These are phyloP conservation scores for Molothrus ater DNA, from an alignment of 2,797 vertebrate species.

Conservation along the genomic window DNA sequence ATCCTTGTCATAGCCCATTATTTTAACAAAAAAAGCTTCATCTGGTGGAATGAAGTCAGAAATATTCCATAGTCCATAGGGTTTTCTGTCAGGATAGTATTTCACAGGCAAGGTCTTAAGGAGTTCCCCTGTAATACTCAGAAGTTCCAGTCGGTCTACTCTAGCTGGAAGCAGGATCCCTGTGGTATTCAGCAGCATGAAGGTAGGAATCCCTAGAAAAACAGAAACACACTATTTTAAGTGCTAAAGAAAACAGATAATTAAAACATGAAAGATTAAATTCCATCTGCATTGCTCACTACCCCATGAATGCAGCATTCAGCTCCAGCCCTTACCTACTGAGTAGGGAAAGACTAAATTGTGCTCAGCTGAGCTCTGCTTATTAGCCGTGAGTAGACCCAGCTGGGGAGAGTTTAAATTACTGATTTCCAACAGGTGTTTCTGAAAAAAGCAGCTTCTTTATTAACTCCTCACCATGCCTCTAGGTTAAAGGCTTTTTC, in stretches of 20 bases:
- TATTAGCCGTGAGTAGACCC: background rate
- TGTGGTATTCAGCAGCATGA: constrained; percentile 93
- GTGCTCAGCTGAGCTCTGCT: background rate
- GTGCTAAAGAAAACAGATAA: background rate
- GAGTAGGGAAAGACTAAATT: background rate
- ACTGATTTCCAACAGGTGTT: background rate
- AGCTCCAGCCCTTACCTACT: background rate
- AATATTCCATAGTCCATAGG: constrained; percentile 92
- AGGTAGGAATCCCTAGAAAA: constrained; percentile 89
- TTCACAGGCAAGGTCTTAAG: constrained; percentile 91
- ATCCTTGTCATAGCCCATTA: constrained; percentile 90
- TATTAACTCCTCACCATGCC: background rate
- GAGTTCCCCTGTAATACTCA: constrained; percentile 84
- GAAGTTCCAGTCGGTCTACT: constrained; percentile 88
- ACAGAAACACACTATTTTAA: constrained; percentile 8
- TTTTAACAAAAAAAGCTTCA: constrained; percentile 92
- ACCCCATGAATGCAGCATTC: background rate
- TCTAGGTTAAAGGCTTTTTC: background rate
- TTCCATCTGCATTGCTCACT: background rate
- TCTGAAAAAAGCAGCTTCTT: background rate
- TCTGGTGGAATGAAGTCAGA: constrained; percentile 92
- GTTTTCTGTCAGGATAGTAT: constrained; percentile 86
- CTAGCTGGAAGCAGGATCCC: constrained; percentile 87
- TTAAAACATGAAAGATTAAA: background rate
- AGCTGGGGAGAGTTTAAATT: background rate